A percentile compares a stretch with the other conserved stretches of the same genome.
These are phyloP conservation scores for Sebastes taczanowskii DNA, from an alignment of 2,797 vertebrate genomes.

Conservation along the genomic window DNA sequence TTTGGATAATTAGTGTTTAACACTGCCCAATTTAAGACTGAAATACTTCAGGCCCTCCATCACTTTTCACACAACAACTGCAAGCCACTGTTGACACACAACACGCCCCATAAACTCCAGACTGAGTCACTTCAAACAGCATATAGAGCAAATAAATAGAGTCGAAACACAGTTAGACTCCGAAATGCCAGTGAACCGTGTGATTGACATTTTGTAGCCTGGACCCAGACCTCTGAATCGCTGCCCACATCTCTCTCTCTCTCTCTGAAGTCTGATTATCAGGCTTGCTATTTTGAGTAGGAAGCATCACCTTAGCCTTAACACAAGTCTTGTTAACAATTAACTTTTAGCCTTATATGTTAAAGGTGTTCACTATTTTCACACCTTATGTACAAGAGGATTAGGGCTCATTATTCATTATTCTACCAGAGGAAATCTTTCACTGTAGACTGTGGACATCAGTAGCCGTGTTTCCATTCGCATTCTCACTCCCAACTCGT, in stretches of 20 bases:
- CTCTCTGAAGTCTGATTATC: background rate
- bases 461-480: background rate
- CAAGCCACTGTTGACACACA: background rate
- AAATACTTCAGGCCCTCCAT: background rate
- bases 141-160: background rate
- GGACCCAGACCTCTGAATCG: background rate
- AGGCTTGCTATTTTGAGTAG: background rate
- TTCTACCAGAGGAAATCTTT: background rate
- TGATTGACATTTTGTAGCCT: background rate
- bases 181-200: background rate
- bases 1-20: slow-evolving; percentile 12
- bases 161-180: background rate
- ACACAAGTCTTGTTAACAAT: background rate
- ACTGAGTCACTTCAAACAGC: background rate
- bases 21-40: background rate
- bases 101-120: background rate
- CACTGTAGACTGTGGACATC: background rate
- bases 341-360: background rate
- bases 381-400: background rate
- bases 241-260: background rate
- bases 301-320: background rate
- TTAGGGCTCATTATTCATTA: background rate
- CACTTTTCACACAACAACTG: background rate
- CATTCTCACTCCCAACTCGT: background rate
- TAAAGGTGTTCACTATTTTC: background rate